Percentiles rank a stretch among this genome's conserved stretches.
phyloP scores from a whole-genome alignment of 2,113 vertebrate species.

The Smithornis capensis region DNA sequence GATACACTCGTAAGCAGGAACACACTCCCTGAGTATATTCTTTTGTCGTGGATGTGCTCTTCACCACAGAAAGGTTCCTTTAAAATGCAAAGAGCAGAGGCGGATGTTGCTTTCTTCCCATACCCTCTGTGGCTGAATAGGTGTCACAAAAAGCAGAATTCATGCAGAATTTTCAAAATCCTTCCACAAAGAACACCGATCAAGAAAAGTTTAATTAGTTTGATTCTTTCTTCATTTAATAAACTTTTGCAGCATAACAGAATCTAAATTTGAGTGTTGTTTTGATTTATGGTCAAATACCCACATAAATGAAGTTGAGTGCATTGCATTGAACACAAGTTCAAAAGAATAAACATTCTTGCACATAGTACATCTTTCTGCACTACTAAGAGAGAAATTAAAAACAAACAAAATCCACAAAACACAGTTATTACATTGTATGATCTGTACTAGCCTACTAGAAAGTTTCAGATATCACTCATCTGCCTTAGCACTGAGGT shows the following conservation, averaged over 20 bases:
- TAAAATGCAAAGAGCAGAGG: neutral
- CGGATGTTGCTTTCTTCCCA: neutral
- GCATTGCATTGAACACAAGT: rapidly evolving
- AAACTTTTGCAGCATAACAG: neutral
- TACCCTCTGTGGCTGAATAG: neutral
- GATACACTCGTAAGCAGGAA: neutral
- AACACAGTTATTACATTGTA: rapidly evolving
- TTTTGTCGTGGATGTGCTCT: neutral
- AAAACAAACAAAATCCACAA: neutral
- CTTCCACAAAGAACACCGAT: neutral
- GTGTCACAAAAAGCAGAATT: neutral
- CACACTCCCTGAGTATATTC: neutral
- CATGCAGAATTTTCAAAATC: neutral
- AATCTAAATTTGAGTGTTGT: neutral
- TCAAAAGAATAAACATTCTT: no score
- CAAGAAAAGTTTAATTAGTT: neutral
- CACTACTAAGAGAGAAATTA: neutral
- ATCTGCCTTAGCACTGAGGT: neutral
- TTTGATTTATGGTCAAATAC: neutral
- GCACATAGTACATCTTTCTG: neutral
- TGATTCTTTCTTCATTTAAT: neutral
- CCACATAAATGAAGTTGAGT: neutral
- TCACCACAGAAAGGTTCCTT: neutral
- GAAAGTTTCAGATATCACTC: neutral
- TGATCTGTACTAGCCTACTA: neutral